Evolutionary conservation across 30 jellyfish, hydroid and myxozoan genomes (phyloP), one percentile per base, ranked within the genome.

Genomic region (Rhopilema esculentum): DNA sequence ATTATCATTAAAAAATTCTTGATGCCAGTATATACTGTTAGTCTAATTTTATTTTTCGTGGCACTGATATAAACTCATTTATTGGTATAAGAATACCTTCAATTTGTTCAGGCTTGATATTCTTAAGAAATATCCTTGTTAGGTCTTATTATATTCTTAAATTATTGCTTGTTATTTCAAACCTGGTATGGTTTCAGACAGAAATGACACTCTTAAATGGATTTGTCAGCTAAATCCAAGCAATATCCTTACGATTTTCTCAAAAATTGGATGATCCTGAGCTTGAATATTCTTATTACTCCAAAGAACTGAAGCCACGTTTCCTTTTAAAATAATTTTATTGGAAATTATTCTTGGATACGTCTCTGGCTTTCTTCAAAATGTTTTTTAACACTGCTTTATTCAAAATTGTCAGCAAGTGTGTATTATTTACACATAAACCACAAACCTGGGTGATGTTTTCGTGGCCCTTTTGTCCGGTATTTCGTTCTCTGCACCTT

Each of bases 401-500:
- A 40, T 40, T 67, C 77, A 67, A 67, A 24, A 33, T 67, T 23
- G 30, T 23, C 30, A 24, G 33, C 30, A 67, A 72, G 48, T 31
- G n/a, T n/a, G 57, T 72, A 31, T 24, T 26, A 31, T 72, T 24
- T n/a, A 8, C 31, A 33, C 27, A 28, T 49, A 51, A 28, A 25
- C 24, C 53, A 57, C 57, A 52, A 72, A 72, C 65, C 67, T 72
- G 27, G 48, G 26, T 27, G 66, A 26, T 48, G 26, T n/a, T 32
- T 9, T 0, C 26, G 26, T 23, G 67, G 31, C 65, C n/a, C 50
- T 72, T 49, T 72, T 49, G 50, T 49, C 21, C 48, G 50, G 65
- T 72, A 72, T 49, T 72, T 72, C 67, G 50, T 17, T 29, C 32
- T 30, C 69, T 75, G 72, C 73, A 75, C 22, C 51, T 24, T 24